Evolutionary conservation across 2,113 vertebrate species (phyloP), one percentile per base, ranked within the genome.

Genomic region (Spilogale gracilis): DNA sequence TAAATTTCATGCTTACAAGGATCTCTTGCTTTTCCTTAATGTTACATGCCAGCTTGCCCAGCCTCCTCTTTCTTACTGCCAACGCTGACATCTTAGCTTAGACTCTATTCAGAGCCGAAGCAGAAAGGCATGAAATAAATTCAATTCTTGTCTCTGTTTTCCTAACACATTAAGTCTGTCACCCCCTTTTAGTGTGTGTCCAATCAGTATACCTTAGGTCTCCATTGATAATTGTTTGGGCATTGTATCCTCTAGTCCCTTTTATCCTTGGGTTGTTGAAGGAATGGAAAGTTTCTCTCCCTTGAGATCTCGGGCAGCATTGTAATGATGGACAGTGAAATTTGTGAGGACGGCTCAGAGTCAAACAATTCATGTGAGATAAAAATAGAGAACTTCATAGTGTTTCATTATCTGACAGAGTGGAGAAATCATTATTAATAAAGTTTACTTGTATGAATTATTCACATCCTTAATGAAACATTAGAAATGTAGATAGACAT

Each of bases 151-250:
- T 97, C 95, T 97, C 71, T 54, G 54, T 98, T 93, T 98, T 98
- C 61, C 48, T 94, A 58, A 80, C 32, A 27, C 3, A 81, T 97
- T 89, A 83, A 71, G 86, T 67, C 96, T 98, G 92, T 96, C 85
- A 94, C 63, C 38, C 38, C 43, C 74, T 96, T 76, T 97, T 95
- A 96, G 84, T 91, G 85, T 92, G 48, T 85, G 65, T 85, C 96
- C 92, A 81, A 52, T 98, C 94, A 92, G 91, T n/a, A 32, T 73
- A 67, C 56, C 93, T 93, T 91, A 91, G 81, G 65, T 97, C 91
- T 98, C 91, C 6, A 14, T 89, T 97, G 94, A 89, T 96, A 95
- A 97, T 97, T 97, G 96, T 92, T 78, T 79, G 65, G 88, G 81
- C 78, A 61, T 30, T 88, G 81, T 81, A 84, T 91, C 48, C 87